A percentile compares a stretch with the other conserved stretches of the same genome.
phyloP scores from a whole-genome alignment of 2,113 vertebrate genomes.

The Galbula dea region DNA sequence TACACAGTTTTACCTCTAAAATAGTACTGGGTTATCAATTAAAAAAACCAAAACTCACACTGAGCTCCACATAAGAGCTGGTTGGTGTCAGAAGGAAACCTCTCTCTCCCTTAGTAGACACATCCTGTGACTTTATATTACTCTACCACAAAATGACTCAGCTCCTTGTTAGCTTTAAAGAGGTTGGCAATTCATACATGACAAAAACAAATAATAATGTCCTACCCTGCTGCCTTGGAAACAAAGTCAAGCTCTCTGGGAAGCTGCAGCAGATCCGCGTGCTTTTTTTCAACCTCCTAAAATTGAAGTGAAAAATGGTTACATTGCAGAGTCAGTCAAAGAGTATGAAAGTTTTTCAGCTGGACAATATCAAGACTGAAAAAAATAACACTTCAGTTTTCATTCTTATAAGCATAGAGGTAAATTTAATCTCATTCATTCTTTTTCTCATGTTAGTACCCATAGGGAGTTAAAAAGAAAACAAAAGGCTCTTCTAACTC shows the following conservation, averaged over 20 bases:
- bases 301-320: slow-evolving; percentile 2
- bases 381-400: neutral
- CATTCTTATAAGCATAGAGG: rapidly evolving
- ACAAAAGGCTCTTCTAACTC: neutral
- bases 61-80: neutral
- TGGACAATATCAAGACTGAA: neutral
- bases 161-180: neutral
- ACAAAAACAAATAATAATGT: neutral
- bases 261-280: slow-evolving; percentile 84
- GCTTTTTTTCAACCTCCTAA: slow-evolving; percentile 84
- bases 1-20: neutral
- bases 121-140: slow-evolving; percentile 1
- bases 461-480: neutral
- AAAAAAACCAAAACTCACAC: neutral
- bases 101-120: neutral
- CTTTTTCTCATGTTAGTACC: neutral
- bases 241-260: slow-evolving; percentile 84
- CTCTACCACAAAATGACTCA: slow-evolving; percentile 24
- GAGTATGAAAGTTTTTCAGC: neutral
- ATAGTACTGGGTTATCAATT: neutral
- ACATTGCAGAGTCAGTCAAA: neutral
- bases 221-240: slow-evolving; percentile 89
- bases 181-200: neutral
- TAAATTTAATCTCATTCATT: neutral
- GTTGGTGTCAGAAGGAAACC: neutral